Conservation (phyloP, 2,888 invertebrate species). For the Drosophila mayaguana region DNA sequence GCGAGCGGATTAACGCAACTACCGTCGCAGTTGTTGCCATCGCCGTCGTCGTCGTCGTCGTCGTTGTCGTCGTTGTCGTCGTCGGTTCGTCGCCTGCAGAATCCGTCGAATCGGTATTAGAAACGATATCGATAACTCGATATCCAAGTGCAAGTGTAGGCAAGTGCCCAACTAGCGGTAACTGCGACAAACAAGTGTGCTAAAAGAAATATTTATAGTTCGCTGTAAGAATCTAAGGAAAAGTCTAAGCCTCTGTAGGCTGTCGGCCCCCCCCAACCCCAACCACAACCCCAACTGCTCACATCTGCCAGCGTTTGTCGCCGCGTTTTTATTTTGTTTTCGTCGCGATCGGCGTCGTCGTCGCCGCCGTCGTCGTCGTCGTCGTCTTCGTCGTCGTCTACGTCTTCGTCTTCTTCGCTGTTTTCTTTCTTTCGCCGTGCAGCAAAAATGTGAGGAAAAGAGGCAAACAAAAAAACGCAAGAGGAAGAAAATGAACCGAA, state of each 20-base stretch:
- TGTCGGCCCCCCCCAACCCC: not conserved
- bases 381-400: slow-evolving; percentile 24
- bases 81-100: slow-evolving; percentile 35
- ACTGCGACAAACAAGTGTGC: slow-evolving; percentile 26
- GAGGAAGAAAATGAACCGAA: slow-evolving; percentile 36
- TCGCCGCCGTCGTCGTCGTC: slow-evolving; percentile 29
- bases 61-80: slow-evolving; percentile 51
- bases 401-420: slow-evolving; percentile 31
- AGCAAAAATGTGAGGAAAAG: slow-evolving; percentile 48
- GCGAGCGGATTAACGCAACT: slow-evolving; percentile 69
- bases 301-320: slow-evolving; percentile 38
- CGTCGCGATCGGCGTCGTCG: slow-evolving; percentile 48
- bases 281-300: not conserved
- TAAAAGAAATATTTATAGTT: slow-evolving; percentile 1
- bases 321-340: slow-evolving; percentile 66
- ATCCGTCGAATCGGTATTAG: slow-evolving; percentile 18
- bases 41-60: slow-evolving; percentile 36
- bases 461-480: slow-evolving; percentile 25
- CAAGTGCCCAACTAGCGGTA: slow-evolving; percentile 21
- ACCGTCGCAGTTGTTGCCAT: slow-evolving; percentile 35
- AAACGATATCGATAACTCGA: slow-evolving; percentile 23
- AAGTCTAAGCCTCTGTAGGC: slow-evolving; percentile 34
- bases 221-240: slow-evolving; percentile 2
- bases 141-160: slow-evolving; percentile 21
- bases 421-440: slow-evolving; percentile 51